phyloP scores from a whole-genome alignment of 1,140 invertebrate genomes.

The Drosophila serrata region DNA sequence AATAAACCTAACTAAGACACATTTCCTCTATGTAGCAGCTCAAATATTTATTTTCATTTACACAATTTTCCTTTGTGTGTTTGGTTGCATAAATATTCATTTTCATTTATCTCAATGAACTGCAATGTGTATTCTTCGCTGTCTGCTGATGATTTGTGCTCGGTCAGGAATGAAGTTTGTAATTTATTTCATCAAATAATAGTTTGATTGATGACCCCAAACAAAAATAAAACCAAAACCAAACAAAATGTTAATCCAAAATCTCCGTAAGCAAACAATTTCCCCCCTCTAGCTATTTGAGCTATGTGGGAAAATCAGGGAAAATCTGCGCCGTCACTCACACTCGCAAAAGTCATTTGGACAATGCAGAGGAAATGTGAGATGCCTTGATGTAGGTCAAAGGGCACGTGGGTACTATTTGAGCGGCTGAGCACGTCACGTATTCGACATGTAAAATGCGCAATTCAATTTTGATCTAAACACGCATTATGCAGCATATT shows the following conservation, averaged over 20 bases:
- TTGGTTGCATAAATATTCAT: conserved; percentile 27
- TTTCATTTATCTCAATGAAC: conserved; percentile 39
- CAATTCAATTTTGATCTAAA: conserved; percentile 81
- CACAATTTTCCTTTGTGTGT: not conserved
- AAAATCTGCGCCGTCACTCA: conserved; percentile 45
- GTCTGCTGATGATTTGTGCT: conserved; percentile 12
- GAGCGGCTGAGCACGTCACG: conserved; percentile 63
- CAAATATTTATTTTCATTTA: conserved; percentile 2
- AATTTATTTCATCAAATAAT: conserved; percentile 49
- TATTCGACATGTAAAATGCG: conserved; percentile 79
- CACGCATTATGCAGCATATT: conserved; percentile 82
- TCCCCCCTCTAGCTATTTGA: not conserved
- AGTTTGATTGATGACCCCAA: conserved; percentile 46
- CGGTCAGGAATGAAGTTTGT: conserved; percentile 27
- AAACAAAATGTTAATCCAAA: conserved; percentile 13
- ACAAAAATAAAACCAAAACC: conserved; percentile 10
- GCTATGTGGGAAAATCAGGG: not conserved
- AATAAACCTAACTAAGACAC: not conserved
- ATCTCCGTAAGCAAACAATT: conserved; percentile 29
- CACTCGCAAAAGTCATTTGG: conserved; percentile 45
- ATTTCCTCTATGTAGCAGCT: not conserved
- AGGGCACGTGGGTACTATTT: conserved; percentile 4
- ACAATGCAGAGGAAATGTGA: conserved; percentile 62
- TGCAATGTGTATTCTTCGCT: conserved; percentile 9
- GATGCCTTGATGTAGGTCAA: conserved; percentile 3